phyloP scores from a whole-genome alignment of 2,888 invertebrate genomes.

The Tridacna crocea region DNA sequence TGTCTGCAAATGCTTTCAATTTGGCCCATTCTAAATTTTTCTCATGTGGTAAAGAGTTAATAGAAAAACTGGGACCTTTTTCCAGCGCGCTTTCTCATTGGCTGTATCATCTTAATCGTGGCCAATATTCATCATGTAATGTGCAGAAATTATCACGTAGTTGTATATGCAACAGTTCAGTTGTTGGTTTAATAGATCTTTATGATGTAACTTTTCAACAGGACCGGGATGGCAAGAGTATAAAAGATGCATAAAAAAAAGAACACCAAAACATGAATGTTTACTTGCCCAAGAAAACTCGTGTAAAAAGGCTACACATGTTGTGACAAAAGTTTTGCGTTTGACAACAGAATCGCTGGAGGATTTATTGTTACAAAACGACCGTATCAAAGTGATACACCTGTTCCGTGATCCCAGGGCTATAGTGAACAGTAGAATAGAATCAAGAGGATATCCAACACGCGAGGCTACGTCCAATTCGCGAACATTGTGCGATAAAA shows the following conservation, averaged over 20 bases:
- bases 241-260: conserved; percentile 23
- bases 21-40: too few relatives aligned
- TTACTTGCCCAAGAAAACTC: conserved; percentile 29
- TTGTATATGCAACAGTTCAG: too few relatives aligned
- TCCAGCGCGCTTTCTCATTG: too few relatives aligned
- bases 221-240: conserved; percentile 50
- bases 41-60: too few relatives aligned
- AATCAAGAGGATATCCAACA: conserved; percentile 51
- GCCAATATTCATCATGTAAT: too few relatives aligned
- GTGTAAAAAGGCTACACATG: conserved; percentile 40
- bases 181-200: too few relatives aligned
- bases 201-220: conserved; percentile 1
- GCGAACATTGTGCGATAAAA: conserved; percentile 41
- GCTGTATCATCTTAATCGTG: too few relatives aligned
- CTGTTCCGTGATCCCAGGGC: conserved; percentile 54
- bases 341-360: conserved; percentile 45
- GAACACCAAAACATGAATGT: conserved; percentile 34
- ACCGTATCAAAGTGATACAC: conserved; percentile 51
- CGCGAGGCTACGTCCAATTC: conserved; percentile 40
- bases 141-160: too few relatives aligned
- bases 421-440: conserved; percentile 46
- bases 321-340: conserved; percentile 50
- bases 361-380: conserved; percentile 26
- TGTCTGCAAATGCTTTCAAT: too few relatives aligned
- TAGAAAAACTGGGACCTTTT: too few relatives aligned